Evolutionary conservation across 2,113 vertebrate species (phyloP).

Genomic region (Tetraodon nigroviridis): DNA sequence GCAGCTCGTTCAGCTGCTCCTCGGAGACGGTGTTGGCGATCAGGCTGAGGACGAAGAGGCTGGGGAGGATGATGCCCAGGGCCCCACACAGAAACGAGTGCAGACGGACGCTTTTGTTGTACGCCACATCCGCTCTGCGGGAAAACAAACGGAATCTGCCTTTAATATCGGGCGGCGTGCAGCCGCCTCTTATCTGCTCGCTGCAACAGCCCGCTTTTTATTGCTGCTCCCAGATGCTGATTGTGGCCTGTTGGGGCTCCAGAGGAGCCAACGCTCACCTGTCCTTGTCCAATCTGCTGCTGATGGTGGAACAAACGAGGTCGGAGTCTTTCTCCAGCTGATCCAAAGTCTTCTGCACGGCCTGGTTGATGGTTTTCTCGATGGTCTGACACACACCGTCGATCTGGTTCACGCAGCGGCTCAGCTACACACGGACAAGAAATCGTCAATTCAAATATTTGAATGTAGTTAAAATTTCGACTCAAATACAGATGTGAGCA

Average conservation of each 20-base stretch:
- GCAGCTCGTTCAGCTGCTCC: conserved; percentile 61
- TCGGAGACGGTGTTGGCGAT: conserved; percentile 62
- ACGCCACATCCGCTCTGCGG: conserved; percentile 60
- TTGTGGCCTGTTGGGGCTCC: too few relatives aligned
- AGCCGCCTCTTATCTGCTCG: not conserved
- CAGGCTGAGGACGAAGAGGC: conserved; percentile 71
- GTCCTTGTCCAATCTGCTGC: conserved; percentile 66
- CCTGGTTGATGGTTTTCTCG: conserved; percentile 80
- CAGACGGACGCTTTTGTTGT: conserved; percentile 66
- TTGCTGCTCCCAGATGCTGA: not conserved
- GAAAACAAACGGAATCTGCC: conserved; percentile 10
- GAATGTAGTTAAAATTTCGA: too few relatives aligned
- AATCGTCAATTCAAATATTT: too few relatives aligned
- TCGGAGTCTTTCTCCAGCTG: conserved; percentile 78
- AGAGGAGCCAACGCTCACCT: conserved; percentile 49
- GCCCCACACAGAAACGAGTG: conserved; percentile 68
- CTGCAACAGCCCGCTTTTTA: not conserved
- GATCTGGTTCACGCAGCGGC: conserved; percentile 78
- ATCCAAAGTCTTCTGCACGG: conserved; percentile 77
- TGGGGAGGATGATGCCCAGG: conserved; percentile 68
- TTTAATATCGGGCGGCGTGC: conserved; percentile 4
- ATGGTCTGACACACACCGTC: conserved; percentile 76
- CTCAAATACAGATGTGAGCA: not conserved
- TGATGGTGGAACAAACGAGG: conserved; percentile 70
- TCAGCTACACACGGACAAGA: conserved; percentile 53